Base-by-base conservation (phyloP, 2,113 vertebrate species). In the Axis porcinus region DNA sequence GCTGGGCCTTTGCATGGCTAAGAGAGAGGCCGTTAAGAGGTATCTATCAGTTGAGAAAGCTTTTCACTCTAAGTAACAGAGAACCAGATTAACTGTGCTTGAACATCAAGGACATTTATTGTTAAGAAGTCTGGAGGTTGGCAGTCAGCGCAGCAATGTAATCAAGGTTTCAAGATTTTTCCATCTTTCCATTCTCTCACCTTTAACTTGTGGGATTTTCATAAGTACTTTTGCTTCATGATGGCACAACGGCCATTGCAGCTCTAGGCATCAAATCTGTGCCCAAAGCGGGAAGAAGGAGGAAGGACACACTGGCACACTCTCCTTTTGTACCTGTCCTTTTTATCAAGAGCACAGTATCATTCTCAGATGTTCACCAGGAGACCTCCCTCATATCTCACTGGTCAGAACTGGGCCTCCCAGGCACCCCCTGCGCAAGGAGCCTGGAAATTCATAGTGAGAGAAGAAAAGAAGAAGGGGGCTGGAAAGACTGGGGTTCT, bases 51-150 rank as follows among this genome's bases (percentile, higher is more conserved):
- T 88, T 58, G 96, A 94, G 91, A 97, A 96, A 97, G 98, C 95
- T 98, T 97, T 97, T 97, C 97, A 92, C 95, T 95, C 81, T 97
- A 94, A 92, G 90, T 97, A 96, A 95, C 58, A 85, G 94, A 96
- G 74, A 93, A 86, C 83, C 83, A 86, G 81, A 96, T 97, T 91
- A 96, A 82, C 81, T 67, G 52, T 79, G 79, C 95, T 95, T 82
- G 91, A 90, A 82, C 87, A n/a, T 47, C 81, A 90, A 91, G 40
- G 94, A 57, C 67, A 27, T 94, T 95, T 89, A 94, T 40, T 45
- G 84, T 81, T 87, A 64, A 92, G 76, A 87, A 67, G 36, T 84
- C 62, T 90, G 25, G 6, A 87, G 64, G 62, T 76, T 88, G 54
- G 74, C 89, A 6, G 43, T 91, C 94, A 84, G 62, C 84, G 92